phyloP scores from a whole-genome alignment of 2,888 invertebrate genomes.

The Hirudinaria manillensis region DNA sequence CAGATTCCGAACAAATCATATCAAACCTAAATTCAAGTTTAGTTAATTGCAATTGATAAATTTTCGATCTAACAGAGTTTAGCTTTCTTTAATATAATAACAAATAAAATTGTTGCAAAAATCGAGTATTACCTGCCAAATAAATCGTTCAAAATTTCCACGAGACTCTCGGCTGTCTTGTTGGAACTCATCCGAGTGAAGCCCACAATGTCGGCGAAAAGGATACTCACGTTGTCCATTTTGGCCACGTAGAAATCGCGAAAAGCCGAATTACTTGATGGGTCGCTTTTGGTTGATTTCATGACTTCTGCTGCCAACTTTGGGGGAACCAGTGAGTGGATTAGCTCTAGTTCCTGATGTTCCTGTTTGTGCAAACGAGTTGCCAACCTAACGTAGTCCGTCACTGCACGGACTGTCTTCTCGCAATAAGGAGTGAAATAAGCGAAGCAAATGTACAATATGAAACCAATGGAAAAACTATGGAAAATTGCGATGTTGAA shows the following conservation, averaged over 20 bases:
- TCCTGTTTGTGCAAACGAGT: slow-evolving; percentile 10
- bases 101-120: not conserved
- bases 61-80: not conserved
- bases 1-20: slow-evolving; percentile 75
- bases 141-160: slow-evolving; percentile 86
- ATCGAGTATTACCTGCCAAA: slow-evolving; percentile 70
- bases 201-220: slow-evolving; percentile 95
- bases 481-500: not conserved
- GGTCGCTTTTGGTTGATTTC: slow-evolving; percentile 38
- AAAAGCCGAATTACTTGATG: slow-evolving; percentile 57
- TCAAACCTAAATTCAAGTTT: slow-evolving; percentile 64
- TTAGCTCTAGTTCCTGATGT: slow-evolving; percentile 60
- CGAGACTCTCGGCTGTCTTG: slow-evolving; percentile 89
- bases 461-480: not conserved
- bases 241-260: slow-evolving; percentile 93
- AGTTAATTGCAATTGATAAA: not conserved
- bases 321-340: slow-evolving; percentile 84
- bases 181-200: slow-evolving; percentile 95
- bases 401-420: not conserved
- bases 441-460: not conserved
- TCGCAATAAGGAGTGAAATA: not conserved
- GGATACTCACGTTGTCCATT: slow-evolving; percentile 89
- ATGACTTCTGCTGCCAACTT: slow-evolving; percentile 66
- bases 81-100: too few species aligned
- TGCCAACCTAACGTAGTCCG: not conserved